Base-by-base conservation (phyloP, 2,113 vertebrate species). In the Phalacrocorax pelagicus region DNA sequence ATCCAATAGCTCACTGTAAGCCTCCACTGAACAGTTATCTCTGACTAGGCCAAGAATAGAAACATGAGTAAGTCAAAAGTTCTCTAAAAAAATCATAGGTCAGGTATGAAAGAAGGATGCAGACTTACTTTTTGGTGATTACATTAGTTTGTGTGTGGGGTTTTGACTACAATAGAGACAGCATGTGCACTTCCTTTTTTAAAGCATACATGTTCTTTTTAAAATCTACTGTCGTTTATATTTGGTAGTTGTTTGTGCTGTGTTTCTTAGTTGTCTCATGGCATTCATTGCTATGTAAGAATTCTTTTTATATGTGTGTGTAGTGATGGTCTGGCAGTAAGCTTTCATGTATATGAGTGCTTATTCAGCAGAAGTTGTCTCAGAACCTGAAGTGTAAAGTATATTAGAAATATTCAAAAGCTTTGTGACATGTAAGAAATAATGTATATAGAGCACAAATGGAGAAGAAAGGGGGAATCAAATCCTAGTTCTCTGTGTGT, bases 1-100 rank as follows among this genome's bases (percentile, higher is more conserved):
- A 91, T 96, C 95, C 95, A 96, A 89, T 91, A 96, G 59, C 93
- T 94, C 89, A 51, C 30, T 92, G 42, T 71, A 85, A 70, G 40
- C 34, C 40, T 93, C 69, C 3, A 5, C 70, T 61, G 80, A 94
- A 52, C 78, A 67, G 72, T 72, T 72, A 77, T 91, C 72, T 86
- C n/a, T 79, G 78, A 90, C 74, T 16, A 70, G 71, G 54, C 75
- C 86, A 80, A 49, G 52, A 77, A 91, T n/a, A 59, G 92, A 89
- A 85, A 54, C 34, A 30, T 40, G 57, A 88, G 86, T 44, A 75
- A 94, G 70, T 73, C 66, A 91, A 46, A 91, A 92, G 81, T 96
- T 95, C n/a, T 51, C 38, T 51, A 54, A 91, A 51, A 96, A 94
- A 94, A 81, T 66, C 49, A n/a, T 23, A 87, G 74, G 75, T 79